These are phyloP conservation scores for Poecilia gillii DNA, from an alignment of 2,797 vertebrate genomes.

Conservation along the genomic window DNA sequence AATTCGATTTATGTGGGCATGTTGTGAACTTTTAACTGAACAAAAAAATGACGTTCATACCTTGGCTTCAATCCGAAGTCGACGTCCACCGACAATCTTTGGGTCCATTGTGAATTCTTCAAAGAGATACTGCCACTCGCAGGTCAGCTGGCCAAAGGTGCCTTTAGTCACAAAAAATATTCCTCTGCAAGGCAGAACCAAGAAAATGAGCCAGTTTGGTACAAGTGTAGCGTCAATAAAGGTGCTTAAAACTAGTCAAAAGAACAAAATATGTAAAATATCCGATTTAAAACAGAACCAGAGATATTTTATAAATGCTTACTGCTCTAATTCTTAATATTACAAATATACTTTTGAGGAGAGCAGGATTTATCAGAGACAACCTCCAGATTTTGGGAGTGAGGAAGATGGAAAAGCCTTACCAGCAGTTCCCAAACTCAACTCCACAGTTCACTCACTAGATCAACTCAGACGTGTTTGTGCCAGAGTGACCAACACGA, in stretches of 20 bases:
- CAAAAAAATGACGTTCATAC: slow-evolving; percentile 66
- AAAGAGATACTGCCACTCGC: slow-evolving; percentile 96
- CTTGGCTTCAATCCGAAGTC: slow-evolving; percentile 96
- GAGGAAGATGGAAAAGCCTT: not conserved
- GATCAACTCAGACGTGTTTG: not conserved
- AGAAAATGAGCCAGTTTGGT: not conserved
- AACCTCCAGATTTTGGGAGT: not conserved
- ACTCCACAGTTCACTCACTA: no score
- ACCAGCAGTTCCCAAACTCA: no score
- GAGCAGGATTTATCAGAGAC: not conserved
- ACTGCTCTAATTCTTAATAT: not conserved
- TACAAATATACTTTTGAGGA: not conserved
- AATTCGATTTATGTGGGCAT: not conserved
- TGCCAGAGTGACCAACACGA: not conserved
- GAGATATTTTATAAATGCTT: not conserved
- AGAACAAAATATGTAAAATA: not conserved
- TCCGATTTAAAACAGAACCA: not conserved
- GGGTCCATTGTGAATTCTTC: slow-evolving; percentile 98
- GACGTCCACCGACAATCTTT: slow-evolving; percentile 88
- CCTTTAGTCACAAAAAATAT: slow-evolving; percentile 97
- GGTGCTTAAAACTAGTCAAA: not conserved
- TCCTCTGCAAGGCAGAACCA: slow-evolving; percentile 78
- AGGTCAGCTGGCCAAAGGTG: slow-evolving; percentile 95
- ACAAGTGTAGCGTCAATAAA: not conserved
- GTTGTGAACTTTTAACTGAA: not conserved